Base-by-base conservation (phyloP, 2,888 invertebrate genomes). In the Andrena flavipes region DNA sequence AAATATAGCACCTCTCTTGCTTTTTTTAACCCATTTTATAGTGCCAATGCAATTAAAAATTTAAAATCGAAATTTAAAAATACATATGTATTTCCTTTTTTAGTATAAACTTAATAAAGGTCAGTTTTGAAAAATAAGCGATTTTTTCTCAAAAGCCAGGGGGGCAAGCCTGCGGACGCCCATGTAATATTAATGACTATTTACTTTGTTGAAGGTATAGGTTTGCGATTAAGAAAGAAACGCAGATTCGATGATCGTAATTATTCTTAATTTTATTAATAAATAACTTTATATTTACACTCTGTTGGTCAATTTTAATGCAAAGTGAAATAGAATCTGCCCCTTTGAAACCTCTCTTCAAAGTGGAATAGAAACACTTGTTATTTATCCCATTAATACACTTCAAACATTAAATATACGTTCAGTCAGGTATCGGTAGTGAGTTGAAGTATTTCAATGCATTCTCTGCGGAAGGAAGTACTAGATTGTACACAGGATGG, bases 401-500 rank as follows among this genome's bases (percentile, higher is more conserved):
- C 48, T 76, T 78, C 16, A 29, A 78, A 80, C 54, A 60, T 68
- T 60, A 82, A 74, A 70, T 48, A 56, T 62, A 69, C 35, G 33
- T 5, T 88, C 67, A 87, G 71, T 93, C 91, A 80, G 92, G 91
- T 83, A 92, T 89, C 65, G 91, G 89, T 74, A 92, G 76, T 71
- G 87, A 86, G 69, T 88, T 80, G 69, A 94, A 94, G 79, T 94
- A 89, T 51, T 89, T 86, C 3, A 91, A 80, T 65, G 93, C 92
- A 51, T 92, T 89, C 8, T 79, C 79, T 7, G 90, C 93, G n/a
- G 90, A 90, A 20, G 91, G 83, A 49, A 89, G 76, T 54, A 90
- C 91, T 33, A 94, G 85, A 86, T 94, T 94, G 72, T 90, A 93
- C 13, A 93, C 86, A 56, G 94, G 93, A 80, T 94, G 91, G 75